Evolutionary conservation across 30 jellyfish, hydroid and myxozoan species (phyloP), one percentile per base, ranked within the genome.

Genomic region (Nemopilema nomurai): DNA sequence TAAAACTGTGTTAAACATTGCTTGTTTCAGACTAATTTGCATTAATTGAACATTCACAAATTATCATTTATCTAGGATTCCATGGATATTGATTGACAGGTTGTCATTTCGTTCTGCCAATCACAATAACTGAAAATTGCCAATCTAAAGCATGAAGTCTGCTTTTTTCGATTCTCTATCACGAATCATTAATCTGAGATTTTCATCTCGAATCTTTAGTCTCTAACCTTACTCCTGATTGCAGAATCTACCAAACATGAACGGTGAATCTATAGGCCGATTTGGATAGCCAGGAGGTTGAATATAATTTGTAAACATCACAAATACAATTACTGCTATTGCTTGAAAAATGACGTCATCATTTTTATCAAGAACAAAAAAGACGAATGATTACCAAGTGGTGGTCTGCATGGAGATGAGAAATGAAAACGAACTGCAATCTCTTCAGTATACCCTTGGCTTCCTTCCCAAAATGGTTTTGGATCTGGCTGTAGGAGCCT

Each of bases 381-480:
- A 27, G 25, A n/a, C 18, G 51, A 1, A 25, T 21, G 33, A 86
- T 84, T 64, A 93, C 98, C 86, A 94, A 67, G 68, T 94, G 99
- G 83, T 94, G 99, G 71, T 94, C 99, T 9, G 99, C 99, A 69
- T 94, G 99, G 76, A 94, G 81, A 75, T 94, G 99, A 17, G 99
- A 84, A 7, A 94, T 86, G 70, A 89, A 90, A 17, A 94, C 77
- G 21, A 83, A 66, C 49, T 85, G 76, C 50, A 94, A 72, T 80
- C 79, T 67, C 53, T 51, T 52, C 20, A 94, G 29, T 16, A 94
- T 74, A 50, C 78, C 87, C 19, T 49, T 32, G 0, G 90, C 78
- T 41, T 26, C 82, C 17, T 30, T 29, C 3, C 97, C 97, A 80
- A 71, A 94, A 82, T 94, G 99, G 68, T 91, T 84, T 68, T 81